A percentile compares a stretch with the other conserved stretches of the same genome.
These are phyloP conservation scores for Mionectes macconnelli DNA, from an alignment of 2,113 vertebrate genomes.

Conservation along the genomic window DNA sequence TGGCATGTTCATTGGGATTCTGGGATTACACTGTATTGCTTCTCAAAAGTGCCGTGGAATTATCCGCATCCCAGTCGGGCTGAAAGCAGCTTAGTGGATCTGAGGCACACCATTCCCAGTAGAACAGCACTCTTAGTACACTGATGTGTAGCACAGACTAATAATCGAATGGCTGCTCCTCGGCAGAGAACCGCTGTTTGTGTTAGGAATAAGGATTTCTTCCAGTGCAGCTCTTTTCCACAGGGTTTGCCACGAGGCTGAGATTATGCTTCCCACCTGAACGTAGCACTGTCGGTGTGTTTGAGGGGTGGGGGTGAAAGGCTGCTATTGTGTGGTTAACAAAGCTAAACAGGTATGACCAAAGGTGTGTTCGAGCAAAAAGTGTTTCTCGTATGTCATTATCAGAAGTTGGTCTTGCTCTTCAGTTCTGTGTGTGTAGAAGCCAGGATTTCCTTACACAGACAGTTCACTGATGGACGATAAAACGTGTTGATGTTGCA, in stretches of 20 bases:
- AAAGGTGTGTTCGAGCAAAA: constrained; percentile 51
- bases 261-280: constrained; percentile 62
- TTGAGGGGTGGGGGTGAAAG: constrained; percentile 5
- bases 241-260: constrained; percentile 46
- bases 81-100: background rate
- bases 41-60: constrained; percentile 42
- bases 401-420: constrained; percentile 14
- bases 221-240: constrained; percentile 47
- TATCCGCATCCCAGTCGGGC: background rate
- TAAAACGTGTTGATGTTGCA: background rate
- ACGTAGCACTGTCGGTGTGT: constrained; percentile 9
- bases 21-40: background rate
- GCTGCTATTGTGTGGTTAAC: constrained; percentile 49
- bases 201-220: constrained; percentile 8
- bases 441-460: constrained; percentile 12
- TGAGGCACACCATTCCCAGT: constrained; percentile 47
- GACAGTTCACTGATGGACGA: background rate
- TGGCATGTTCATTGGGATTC: constrained; percentile 6
- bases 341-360: constrained; percentile 52
- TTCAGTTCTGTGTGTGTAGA: background rate
- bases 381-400: constrained; percentile 6
- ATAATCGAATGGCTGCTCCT: constrained; percentile 29
- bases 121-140: constrained; percentile 13
- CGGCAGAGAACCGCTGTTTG: background rate
- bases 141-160: constrained; percentile 51